phyloP scores from a whole-genome alignment of 2,888 invertebrate species.

The Acrobeloides nanus region DNA sequence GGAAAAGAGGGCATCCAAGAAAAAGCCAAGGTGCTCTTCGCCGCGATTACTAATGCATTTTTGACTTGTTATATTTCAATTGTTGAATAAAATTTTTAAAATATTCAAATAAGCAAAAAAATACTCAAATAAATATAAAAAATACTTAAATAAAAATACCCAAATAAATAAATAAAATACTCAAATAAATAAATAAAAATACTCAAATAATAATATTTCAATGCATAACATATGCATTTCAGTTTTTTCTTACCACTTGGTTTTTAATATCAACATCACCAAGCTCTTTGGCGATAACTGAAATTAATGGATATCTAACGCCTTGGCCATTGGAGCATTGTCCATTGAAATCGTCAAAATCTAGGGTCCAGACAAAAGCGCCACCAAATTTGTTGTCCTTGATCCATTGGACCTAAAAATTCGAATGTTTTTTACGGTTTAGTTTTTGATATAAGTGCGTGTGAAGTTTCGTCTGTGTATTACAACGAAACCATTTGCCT shows the following conservation, averaged over 20 bases:
- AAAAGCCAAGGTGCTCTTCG: too few relatives aligned
- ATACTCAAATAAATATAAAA: too few relatives aligned
- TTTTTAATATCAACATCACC: constrained; percentile 36
- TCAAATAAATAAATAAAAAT: too few relatives aligned
- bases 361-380: constrained; percentile 54
- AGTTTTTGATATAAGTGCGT: too few relatives aligned
- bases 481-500: too few relatives aligned
- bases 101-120: too few relatives aligned
- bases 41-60: too few relatives aligned
- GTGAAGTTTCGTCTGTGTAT: too few relatives aligned
- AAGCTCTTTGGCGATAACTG: constrained; percentile 43
- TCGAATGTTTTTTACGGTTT: not conserved
- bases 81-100: not conserved
- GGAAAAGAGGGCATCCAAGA: too few relatives aligned
- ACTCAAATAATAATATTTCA: constrained; percentile 4
- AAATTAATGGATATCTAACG: constrained; percentile 47
- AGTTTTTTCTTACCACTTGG: constrained; percentile 2
- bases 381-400: constrained; percentile 47
- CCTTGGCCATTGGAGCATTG: constrained; percentile 43
- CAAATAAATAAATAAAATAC: too few relatives aligned
- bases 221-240: constrained; percentile 9
- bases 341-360: constrained; percentile 53
- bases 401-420: constrained; percentile 37
- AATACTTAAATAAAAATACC: too few relatives aligned
- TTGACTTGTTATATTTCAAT: too few relatives aligned